phyloP scores from a whole-genome alignment of 2,888 invertebrate species.

The Eugnorisma glareosa region DNA sequence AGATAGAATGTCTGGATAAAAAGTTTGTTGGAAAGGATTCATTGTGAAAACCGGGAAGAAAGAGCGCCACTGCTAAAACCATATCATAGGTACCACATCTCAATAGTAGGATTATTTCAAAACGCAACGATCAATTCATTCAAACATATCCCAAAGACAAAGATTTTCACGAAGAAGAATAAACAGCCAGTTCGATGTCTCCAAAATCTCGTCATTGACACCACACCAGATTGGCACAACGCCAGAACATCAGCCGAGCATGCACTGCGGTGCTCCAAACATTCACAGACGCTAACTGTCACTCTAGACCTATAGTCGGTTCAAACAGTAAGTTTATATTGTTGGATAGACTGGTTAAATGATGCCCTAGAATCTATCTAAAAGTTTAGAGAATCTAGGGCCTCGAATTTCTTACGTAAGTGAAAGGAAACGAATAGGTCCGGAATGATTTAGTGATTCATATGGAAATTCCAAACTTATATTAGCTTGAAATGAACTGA shows the following conservation, averaged over 20 bases:
- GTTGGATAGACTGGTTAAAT: neutral
- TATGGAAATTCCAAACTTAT: too few relatives aligned
- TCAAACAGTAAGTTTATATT: slow-evolving; percentile 28
- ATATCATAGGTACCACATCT: neutral
- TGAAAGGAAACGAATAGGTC: neutral
- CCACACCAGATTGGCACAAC: slow-evolving; percentile 34
- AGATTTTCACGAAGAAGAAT: neutral
- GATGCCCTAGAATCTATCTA: slow-evolving; percentile 2
- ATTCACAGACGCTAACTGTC: slow-evolving; percentile 53
- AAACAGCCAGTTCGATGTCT: slow-evolving; percentile 24
- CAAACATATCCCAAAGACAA: neutral
- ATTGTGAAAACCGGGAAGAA: neutral
- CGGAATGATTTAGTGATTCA: too few relatives aligned
- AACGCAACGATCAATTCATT: neutral
- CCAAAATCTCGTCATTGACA: slow-evolving; percentile 39
- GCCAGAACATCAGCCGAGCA: slow-evolving; percentile 37
- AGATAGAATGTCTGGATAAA: neutral
- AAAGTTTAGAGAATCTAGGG: neutral
- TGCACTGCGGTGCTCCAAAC: slow-evolving; percentile 33
- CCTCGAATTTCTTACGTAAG: neutral
- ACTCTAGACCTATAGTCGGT: slow-evolving; percentile 33
- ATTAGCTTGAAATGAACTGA: neutral
- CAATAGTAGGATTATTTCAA: neutral
- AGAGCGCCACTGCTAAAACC: neutral
- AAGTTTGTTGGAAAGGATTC: too few relatives aligned